phyloP scores from a whole-genome alignment of 1,140 invertebrate species.

The Eupristina koningsbergeri region DNA sequence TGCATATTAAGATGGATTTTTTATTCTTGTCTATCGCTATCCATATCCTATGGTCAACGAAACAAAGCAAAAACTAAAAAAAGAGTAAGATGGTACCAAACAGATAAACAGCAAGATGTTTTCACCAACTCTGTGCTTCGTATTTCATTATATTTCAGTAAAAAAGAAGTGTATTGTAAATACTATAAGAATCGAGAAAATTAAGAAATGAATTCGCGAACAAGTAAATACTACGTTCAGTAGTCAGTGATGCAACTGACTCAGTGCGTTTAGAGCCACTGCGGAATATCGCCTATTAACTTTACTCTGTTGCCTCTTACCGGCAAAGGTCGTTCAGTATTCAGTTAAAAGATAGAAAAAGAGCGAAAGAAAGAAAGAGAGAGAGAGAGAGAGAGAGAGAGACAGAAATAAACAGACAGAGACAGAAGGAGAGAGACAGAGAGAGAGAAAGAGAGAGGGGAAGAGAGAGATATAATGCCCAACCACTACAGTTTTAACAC shows the following conservation, averaged over 20 bases:
- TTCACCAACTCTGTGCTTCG: neutral
- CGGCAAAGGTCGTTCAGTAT: neutral
- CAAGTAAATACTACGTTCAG: slow-evolving; percentile 49
- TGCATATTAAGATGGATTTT: neutral
- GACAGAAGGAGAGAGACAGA: too few relatives aligned
- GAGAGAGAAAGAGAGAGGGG: too few relatives aligned
- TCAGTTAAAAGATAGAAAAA: too few relatives aligned
- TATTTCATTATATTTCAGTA: neutral
- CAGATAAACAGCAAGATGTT: neutral
- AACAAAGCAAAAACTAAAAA: neutral
- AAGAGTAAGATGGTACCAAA: neutral
- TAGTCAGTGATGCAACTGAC: slow-evolving; percentile 63
- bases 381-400: slow-evolving; percentile 7
- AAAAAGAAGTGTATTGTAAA: neutral
- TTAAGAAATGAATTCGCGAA: slow-evolving; percentile 40
- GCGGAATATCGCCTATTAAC: slow-evolving; percentile 2
- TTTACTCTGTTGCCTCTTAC: slow-evolving; percentile 31
- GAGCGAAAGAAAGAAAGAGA: neutral
- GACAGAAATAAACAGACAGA: too few relatives aligned
- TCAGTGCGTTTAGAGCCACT: neutral
- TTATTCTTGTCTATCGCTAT: neutral
- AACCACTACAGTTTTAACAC: too few relatives aligned
- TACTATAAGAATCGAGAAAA: neutral
- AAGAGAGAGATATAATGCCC: too few relatives aligned
- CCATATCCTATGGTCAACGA: neutral